These are phyloP conservation scores for Helicoverpa zea DNA, from an alignment of 1,140 invertebrate species.

Conservation along the genomic window DNA sequence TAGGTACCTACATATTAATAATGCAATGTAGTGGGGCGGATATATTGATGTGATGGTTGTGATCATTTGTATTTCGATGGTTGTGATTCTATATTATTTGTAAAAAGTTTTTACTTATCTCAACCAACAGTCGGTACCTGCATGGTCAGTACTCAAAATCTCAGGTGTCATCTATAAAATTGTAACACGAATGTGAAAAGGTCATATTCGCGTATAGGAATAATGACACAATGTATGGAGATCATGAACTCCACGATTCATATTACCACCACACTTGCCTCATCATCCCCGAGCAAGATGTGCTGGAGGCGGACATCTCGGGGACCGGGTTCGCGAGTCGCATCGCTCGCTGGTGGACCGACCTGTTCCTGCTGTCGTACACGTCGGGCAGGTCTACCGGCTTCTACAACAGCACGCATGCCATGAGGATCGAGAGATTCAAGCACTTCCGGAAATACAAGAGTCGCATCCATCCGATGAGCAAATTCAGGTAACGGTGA, in stretches of 20 bases:
- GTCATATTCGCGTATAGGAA: no score
- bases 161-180: no score
- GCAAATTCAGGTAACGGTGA: slow-evolving; percentile 60
- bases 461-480: slow-evolving; percentile 66
- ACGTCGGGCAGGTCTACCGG: slow-evolving; percentile 47
- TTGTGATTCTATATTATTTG: no score
- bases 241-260: slow-evolving; percentile 54
- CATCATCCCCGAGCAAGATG: slow-evolving; percentile 61
- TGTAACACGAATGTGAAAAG: no score
- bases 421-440: slow-evolving; percentile 59
- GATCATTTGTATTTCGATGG: no score
- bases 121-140: no score
- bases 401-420: slow-evolving; percentile 62
- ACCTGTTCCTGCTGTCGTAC: slow-evolving; percentile 62
- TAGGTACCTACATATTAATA: no score
- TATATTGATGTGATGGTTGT: no score
- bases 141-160: no score
- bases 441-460: slow-evolving; percentile 58
- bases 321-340: slow-evolving; percentile 37
- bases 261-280: slow-evolving; percentile 62
- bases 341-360: slow-evolving; percentile 59
- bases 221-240: background rate
- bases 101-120: no score
- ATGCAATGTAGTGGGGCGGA: no score
- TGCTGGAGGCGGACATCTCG: slow-evolving; percentile 59